A percentile compares a stretch with the other conserved stretches of the same genome.
phyloP scores from a whole-genome alignment of 2,797 vertebrate genomes.

The Galagoides demidoff region DNA sequence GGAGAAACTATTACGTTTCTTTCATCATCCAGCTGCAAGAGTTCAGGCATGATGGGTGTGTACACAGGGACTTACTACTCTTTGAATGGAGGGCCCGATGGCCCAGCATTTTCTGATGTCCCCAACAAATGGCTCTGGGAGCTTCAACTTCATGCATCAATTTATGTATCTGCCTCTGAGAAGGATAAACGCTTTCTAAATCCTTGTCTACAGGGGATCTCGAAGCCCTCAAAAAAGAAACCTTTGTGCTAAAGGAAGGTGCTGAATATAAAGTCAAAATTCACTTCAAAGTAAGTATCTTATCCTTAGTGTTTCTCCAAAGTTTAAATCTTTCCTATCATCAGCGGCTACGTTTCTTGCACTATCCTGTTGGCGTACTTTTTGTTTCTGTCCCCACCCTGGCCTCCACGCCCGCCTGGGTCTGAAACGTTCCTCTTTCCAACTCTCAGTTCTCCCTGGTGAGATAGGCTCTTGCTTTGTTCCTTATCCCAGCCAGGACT shows the following conservation, averaged over 20 bases:
- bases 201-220: slow-evolving; percentile 85
- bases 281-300: slow-evolving; percentile 89
- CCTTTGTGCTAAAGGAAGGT: slow-evolving; percentile 88
- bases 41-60: not conserved
- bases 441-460: not conserved
- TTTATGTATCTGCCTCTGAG: not conserved
- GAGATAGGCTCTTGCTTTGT: not conserved
- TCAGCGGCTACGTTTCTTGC: not conserved
- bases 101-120: not conserved
- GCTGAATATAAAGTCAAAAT: slow-evolving; percentile 90
- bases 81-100: not conserved
- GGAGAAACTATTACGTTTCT: not conserved
- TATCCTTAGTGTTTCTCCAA: not conserved
- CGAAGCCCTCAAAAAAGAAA: slow-evolving; percentile 88
- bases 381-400: not conserved
- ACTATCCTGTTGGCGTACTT: not conserved
- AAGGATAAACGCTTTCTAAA: slow-evolving; percentile 53
- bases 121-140: not conserved
- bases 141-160: not conserved
- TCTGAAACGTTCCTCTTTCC: not conserved
- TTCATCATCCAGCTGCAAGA: not conserved
- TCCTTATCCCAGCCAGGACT: not conserved
- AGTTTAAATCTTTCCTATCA: not conserved
- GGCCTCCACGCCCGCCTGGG: not conserved
- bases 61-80: not conserved